Percentiles rank a stretch among this genome's conserved stretches.
These are phyloP conservation scores for Phyllotreta cruciferae DNA, from an alignment of 2,888 invertebrate genomes.

Conservation along the genomic window DNA sequence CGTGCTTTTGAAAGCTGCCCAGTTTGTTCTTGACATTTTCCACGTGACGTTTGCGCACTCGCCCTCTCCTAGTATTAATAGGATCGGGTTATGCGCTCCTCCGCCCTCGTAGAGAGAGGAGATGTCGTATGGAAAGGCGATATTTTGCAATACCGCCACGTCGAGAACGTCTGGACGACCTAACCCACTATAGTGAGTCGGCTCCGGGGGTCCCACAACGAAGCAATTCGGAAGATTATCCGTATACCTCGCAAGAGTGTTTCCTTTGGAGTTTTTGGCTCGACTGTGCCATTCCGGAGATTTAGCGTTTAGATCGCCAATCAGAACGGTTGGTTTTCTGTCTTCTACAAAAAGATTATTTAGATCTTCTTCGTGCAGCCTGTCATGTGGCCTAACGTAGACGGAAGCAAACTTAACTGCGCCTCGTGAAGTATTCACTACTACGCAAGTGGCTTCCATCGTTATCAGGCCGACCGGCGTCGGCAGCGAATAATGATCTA, in stretches of 20 bases:
- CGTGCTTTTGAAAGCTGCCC: not conserved
- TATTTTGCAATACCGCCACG: not conserved
- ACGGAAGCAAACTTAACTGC: not conserved
- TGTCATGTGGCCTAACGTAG: not conserved
- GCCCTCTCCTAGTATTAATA: conserved; percentile 1
- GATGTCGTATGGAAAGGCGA: not conserved
- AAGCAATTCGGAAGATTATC: not conserved
- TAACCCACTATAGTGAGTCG: not conserved
- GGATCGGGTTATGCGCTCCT: not conserved
- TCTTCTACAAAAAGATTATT: not conserved
- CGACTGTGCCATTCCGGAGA: not conserved
- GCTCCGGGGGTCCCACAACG: conserved; percentile 4
- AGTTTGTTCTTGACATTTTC: not conserved
- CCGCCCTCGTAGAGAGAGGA: not conserved
- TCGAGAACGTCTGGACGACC: not conserved
- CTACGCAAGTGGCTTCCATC: conserved; percentile 10
- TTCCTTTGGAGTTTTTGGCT: not conserved
- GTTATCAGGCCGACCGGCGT: conserved; percentile 4
- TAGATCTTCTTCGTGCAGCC: conserved; percentile 1
- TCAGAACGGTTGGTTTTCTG: not conserved
- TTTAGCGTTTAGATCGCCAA: not conserved
- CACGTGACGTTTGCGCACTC: not conserved
- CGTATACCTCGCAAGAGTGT: not conserved
- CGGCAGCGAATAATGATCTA: conserved; percentile 1
- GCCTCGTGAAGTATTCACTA: not conserved